Percentiles rank a stretch among this genome's conserved stretches.
phyloP scores from a whole-genome alignment of 2,888 invertebrate genomes.

The Anaspis maculata region DNA sequence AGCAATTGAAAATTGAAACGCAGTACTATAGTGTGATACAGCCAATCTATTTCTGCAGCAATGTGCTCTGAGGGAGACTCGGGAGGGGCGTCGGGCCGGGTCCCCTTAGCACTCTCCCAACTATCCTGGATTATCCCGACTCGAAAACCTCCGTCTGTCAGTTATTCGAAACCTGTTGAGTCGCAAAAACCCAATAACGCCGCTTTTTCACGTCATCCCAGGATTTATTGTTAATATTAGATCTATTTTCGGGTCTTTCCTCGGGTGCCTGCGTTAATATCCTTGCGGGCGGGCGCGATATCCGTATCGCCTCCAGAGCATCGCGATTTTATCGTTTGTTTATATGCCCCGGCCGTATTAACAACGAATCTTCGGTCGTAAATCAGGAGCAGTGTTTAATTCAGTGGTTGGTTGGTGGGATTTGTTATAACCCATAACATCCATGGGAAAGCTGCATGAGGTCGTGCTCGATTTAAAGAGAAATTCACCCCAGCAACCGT shows the following conservation, averaged over 20 bases:
- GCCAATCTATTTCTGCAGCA: constrained; percentile 24
- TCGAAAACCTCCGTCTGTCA: constrained; percentile 21
- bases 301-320: no score
- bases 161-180: constrained; percentile 31
- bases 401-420: constrained; percentile 11
- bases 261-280: no score
- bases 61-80: constrained; percentile 5
- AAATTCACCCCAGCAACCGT: constrained; percentile 61
- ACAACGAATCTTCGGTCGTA: constrained; percentile 19
- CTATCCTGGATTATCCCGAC: constrained; percentile 7
- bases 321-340: no score
- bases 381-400: constrained; percentile 7
- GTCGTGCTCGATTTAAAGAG: constrained; percentile 67
- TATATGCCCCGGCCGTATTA: no score
- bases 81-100: constrained; percentile 11
- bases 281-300: no score
- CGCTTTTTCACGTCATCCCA: constrained; percentile 4
- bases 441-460: constrained; percentile 63
- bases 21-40: constrained; percentile 10
- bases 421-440: constrained; percentile 3
- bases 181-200: constrained; percentile 7
- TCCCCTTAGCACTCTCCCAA: constrained; percentile 20
- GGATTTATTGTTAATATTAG: constrained; percentile 15
- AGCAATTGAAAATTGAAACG: constrained; percentile 19
- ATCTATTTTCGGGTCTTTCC: constrained; percentile 18